phyloP scores from a whole-genome alignment of 2,797 vertebrate genomes.

The Limnodromus scolopaceus region DNA sequence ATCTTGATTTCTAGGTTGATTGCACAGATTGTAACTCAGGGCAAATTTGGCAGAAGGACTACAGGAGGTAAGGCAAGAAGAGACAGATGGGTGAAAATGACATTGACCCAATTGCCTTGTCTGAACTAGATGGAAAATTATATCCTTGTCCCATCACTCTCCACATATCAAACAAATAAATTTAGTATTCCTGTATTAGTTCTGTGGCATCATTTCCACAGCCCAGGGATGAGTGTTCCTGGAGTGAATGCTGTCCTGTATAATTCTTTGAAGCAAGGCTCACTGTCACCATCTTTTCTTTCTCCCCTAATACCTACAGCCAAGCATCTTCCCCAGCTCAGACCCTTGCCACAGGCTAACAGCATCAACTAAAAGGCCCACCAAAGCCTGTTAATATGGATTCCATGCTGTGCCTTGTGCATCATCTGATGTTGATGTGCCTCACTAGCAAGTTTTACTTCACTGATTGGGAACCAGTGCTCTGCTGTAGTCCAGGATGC shows the following conservation, averaged over 20 bases:
- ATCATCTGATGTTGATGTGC: neutral
- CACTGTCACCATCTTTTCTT: neutral
- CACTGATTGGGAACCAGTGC: neutral
- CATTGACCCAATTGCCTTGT: slow-evolving; percentile 6
- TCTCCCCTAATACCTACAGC: neutral
- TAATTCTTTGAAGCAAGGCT: neutral
- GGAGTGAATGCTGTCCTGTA: neutral
- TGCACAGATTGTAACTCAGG: slow-evolving; percentile 29
- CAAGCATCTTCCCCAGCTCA: neutral
- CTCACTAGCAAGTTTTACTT: neutral
- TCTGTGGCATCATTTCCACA: neutral
- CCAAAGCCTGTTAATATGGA: neutral
- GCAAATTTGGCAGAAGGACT: slow-evolving; percentile 8
- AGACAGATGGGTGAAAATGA: slow-evolving; percentile 20
- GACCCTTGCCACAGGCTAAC: neutral
- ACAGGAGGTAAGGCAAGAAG: neutral
- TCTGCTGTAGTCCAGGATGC: neutral
- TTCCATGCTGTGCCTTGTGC: neutral
- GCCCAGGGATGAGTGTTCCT: neutral
- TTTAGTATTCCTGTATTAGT: neutral
- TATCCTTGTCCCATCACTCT: neutral
- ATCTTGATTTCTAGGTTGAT: slow-evolving; percentile 1
- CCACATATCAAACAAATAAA: neutral
- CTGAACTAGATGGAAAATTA: neutral
- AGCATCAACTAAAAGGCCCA: neutral